Evolutionary conservation across 2,888 invertebrate genomes (phyloP), one percentile per base, ranked within the genome.

Genomic region (Plemyria rubiginata): DNA sequence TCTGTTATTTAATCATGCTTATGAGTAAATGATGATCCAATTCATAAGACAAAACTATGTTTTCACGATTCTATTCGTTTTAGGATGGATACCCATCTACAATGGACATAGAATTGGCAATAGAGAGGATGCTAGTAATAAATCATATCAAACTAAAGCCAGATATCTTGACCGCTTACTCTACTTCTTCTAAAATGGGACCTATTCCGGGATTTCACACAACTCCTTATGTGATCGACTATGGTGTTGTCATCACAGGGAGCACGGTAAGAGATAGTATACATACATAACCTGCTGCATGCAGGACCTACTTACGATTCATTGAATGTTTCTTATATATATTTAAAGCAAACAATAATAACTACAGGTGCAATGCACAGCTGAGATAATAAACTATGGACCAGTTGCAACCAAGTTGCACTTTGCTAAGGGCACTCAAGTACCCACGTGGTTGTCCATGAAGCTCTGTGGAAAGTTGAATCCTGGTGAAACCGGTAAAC

Each of bases 21-120:
- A 45, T 45, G 11, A 0, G 9, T 16, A 45, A 43, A 45, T 16
- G 8, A 45, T 16, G 2, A 32, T 32, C 32, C 8, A 38, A 8
- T n/a, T n/a, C n/a, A n/a, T n/a, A n/a, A n/a, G n/a, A n/a, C n/a
- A n/a, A 0, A 11, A 38, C 36, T 38, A 3, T 38, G 9, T 38
- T 38, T 41, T 4, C 16, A 11, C 16, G 16, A 4, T 11, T 16
- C 3, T 16, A 2, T 11, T 43, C 41, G n/a, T 43, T 83, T 64
- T 59, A 93, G 89, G 93, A 94, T 62, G 79, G 72, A 2, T 89
- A 85, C 73, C 95, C 95, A 7, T 88, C 92, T 7, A 68, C 73
- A n/a, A 89, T 93, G 80, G 95, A 95, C 67, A 94, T 95, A 57
- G 94, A 94, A 59, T 85, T 95, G 78, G 94, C 94, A 0, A 90